Percentiles rank a stretch among this genome's conserved stretches.
Evolutionary conservation across 2,797 vertebrate species (phyloP).

Genomic region (Apogon talboti): DNA sequence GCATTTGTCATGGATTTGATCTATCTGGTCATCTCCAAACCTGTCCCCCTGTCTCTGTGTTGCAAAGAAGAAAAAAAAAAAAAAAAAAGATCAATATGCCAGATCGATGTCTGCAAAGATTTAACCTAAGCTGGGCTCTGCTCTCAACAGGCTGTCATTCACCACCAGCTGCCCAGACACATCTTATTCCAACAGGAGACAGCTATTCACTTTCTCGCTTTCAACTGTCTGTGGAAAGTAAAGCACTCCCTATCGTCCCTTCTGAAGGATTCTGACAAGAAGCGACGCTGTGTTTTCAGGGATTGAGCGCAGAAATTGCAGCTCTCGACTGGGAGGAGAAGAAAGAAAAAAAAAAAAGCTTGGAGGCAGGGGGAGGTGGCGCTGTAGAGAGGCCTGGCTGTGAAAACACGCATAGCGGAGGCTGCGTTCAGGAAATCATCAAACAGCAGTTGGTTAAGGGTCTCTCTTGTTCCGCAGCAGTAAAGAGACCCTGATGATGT

Average conservation of each 20-base stretch:
- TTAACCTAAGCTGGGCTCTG: conserved; percentile 63
- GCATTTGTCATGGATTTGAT: conserved; percentile 71
- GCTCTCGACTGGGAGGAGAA: conserved; percentile 13
- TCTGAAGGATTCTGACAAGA: conserved; percentile 61
- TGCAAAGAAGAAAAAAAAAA: conserved; percentile 47
- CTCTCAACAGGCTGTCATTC: conserved; percentile 76
- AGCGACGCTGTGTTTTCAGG: conserved; percentile 29
- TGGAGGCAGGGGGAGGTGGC: conserved; percentile 30
- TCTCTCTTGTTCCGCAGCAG: conserved; percentile 73
- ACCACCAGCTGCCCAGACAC: conserved; percentile 51
- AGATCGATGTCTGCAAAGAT: conserved; percentile 73
- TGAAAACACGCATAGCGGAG: conserved; percentile 62
- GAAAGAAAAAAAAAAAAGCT: conserved; percentile 3
- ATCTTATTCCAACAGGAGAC: conserved; percentile 65
- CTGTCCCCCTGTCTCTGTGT: conserved; percentile 46
- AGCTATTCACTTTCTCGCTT: conserved; percentile 63
- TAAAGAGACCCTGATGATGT: conserved; percentile 75
- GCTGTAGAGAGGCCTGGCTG: conserved; percentile 52
- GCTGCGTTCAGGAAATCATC: conserved; percentile 77
- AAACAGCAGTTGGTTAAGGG: conserved; percentile 79
- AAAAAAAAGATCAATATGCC: conserved; percentile 71
- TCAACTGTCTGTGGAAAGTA: conserved; percentile 47
- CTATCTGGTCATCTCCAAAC: conserved; percentile 68
- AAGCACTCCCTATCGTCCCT: conserved; percentile 51
- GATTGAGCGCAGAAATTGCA: background rate